A percentile compares a stretch with the other conserved stretches of the same genome.
These are phyloP conservation scores for Urophycis tenuis DNA, from an alignment of 2,797 vertebrate genomes.

Conservation along the genomic window DNA sequence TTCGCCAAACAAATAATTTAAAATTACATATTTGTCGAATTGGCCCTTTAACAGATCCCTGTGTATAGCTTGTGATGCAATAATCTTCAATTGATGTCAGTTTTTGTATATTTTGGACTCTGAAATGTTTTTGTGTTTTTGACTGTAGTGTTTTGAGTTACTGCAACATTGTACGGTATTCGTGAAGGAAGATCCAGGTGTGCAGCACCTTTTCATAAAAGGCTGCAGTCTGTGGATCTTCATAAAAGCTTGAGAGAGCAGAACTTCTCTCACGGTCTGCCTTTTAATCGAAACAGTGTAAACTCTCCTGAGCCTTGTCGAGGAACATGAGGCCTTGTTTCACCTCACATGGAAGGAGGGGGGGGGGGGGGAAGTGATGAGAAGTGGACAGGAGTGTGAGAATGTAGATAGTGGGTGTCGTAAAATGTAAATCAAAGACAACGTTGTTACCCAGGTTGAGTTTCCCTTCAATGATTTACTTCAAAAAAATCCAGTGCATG, in stretches of 20 bases:
- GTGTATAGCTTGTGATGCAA: not conserved
- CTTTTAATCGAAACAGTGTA: not conserved
- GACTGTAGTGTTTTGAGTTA: no score
- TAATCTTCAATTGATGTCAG: not conserved
- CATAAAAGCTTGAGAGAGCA: not conserved
- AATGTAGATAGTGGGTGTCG: not conserved
- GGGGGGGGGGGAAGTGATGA: not conserved
- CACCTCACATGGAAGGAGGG: not conserved
- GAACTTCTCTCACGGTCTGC: not conserved
- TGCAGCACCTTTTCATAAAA: not conserved
- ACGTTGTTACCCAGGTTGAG: not conserved
- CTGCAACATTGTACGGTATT: no score
- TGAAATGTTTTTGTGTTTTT: not conserved
- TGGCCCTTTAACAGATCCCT: not conserved
- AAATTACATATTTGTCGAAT: not conserved
- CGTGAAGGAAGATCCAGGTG: not conserved
- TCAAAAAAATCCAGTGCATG: not conserved
- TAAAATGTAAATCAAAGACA: conserved; percentile 6
- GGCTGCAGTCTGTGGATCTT: not conserved
- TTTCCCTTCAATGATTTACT: conserved; percentile 1
- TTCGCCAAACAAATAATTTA: not conserved
- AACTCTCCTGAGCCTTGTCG: not conserved
- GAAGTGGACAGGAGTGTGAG: not conserved
- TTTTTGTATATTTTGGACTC: not conserved
- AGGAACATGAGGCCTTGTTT: not conserved